Evolutionary conservation across 2,888 invertebrate species (phyloP).

Genomic region (Xestia ashworthii): DNA sequence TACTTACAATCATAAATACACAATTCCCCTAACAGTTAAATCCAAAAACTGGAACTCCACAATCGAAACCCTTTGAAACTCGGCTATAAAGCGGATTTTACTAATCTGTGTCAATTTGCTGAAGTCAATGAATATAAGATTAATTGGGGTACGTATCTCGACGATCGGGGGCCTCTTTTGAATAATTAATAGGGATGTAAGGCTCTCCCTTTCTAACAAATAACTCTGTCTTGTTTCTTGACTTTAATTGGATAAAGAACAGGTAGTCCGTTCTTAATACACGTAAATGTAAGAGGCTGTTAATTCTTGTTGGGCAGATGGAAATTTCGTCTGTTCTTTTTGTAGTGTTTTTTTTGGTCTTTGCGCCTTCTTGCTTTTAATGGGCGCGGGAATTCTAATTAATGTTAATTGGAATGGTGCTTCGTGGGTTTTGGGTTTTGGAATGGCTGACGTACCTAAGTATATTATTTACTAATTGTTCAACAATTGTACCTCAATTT

Average conservation of each 20-base stretch:
- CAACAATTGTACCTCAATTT: not conserved
- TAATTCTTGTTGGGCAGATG: conserved; percentile 55
- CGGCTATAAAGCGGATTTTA: conserved; percentile 68
- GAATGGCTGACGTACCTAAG: not conserved
- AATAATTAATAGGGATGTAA: conserved; percentile 73
- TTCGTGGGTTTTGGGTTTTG: conserved; percentile 27
- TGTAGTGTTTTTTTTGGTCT: conserved; percentile 41
- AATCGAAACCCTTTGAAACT: conserved; percentile 56
- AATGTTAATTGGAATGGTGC: conserved; percentile 46
- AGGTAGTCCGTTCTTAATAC: conserved; percentile 51
- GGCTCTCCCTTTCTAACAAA: conserved; percentile 36
- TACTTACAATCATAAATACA: conserved; percentile 39
- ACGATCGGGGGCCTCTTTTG: conserved; percentile 71
- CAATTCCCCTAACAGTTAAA: conserved; percentile 24
- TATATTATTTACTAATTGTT: conserved; percentile 28
- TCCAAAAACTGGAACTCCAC: conserved; percentile 34
- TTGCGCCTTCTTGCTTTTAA: conserved; percentile 45
- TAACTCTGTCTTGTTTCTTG: conserved; percentile 29
- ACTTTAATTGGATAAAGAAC: conserved; percentile 63
- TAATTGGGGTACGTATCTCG: conserved; percentile 75
- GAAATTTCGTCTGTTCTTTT: conserved; percentile 25
- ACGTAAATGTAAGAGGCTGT: conserved; percentile 53
- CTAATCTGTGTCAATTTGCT: conserved; percentile 77
- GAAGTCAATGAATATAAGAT: conserved; percentile 79
- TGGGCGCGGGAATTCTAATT: conserved; percentile 39